Evolutionary conservation across 1,140 invertebrate species (phyloP), one percentile per base, ranked within the genome.

Genomic region (Mercenaria mercenaria): DNA sequence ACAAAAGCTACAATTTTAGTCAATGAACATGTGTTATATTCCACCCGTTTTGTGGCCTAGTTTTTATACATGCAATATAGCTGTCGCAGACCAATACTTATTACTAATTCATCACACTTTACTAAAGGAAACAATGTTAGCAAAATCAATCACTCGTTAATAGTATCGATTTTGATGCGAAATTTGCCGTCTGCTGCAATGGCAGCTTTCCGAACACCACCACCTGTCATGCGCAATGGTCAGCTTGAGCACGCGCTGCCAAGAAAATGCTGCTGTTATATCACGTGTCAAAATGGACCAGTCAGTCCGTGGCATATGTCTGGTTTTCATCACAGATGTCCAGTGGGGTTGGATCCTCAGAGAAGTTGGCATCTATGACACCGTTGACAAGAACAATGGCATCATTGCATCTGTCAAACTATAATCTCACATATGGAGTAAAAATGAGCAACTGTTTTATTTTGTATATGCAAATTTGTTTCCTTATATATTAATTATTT

Each of bases 151-250:
- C 76, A 79, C 13, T 79, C 43, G 23, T 79, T 79, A 79, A 52
- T 79, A 41, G 43, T 41, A 79, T 79, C 76, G 76, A 79, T 79
- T 79, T 56, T 56, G 47, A 26, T 56, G 76, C 32, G 72, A 79
- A 79, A 56, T 32, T 52, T 79, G 50, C 43, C 76, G 47, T 79
- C 76, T 79, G 76, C 76, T 56, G 11, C 32, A 67, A 41, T 50
- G 41, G 39, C 72, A 76, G 67, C 13, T 8, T 18, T 50, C 74
- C 23, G 43, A 79, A 52, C 26, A 56, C 18, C 67, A 41, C 64
- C 83, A 85, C 61, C 83, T 85, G 83, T 85, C 83, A 85, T 74
- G 83, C 67, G 43, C 47, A 74, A 26, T 85, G 83, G 83, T 74
- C 64, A 85, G 83, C 83, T 23, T 20, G 1, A 79, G 20, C 50